phyloP scores from a whole-genome alignment of 2,797 vertebrate genomes.

The Pseudomugil gertrudae region DNA sequence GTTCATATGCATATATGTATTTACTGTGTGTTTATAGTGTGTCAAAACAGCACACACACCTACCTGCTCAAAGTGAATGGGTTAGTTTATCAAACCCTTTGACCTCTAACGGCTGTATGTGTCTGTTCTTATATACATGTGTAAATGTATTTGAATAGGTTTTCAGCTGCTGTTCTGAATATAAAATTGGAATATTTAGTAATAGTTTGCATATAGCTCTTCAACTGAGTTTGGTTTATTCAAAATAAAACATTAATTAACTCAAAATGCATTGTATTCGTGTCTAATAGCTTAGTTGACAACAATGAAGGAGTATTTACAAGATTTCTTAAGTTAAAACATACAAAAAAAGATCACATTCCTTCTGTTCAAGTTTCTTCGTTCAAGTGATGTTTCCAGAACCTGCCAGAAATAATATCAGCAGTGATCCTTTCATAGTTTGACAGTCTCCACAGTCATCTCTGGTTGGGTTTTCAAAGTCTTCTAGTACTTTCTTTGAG shows the following conservation, averaged over 20 bases:
- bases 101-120: not conserved
- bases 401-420: slow-evolving; percentile 19
- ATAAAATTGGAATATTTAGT: slow-evolving; percentile 8
- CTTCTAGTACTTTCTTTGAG: slow-evolving; percentile 9
- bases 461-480: slow-evolving; percentile 24
- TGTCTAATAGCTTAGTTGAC: not conserved
- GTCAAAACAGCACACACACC: not conserved
- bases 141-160: slow-evolving; percentile 16
- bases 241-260: slow-evolving; percentile 34
- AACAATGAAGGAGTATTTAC: slow-evolving; percentile 42
- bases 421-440: slow-evolving; percentile 17
- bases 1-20: not conserved
- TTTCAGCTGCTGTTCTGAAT: slow-evolving; percentile 12
- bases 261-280: slow-evolving; percentile 18
- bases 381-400: slow-evolving; percentile 14
- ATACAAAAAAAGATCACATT: slow-evolving; percentile 41
- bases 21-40: not conserved
- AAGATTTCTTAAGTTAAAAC: slow-evolving; percentile 47
- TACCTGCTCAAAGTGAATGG: not conserved
- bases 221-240: slow-evolving; percentile 20
- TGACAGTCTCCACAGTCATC: slow-evolving; percentile 3
- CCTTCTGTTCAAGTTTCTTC: slow-evolving; percentile 20
- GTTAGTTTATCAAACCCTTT: not conserved
- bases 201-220: slow-evolving; percentile 9
- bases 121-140: slow-evolving; percentile 22